phyloP scores from a whole-genome alignment of 2,888 invertebrate genomes.

The Eristalis tenax region DNA sequence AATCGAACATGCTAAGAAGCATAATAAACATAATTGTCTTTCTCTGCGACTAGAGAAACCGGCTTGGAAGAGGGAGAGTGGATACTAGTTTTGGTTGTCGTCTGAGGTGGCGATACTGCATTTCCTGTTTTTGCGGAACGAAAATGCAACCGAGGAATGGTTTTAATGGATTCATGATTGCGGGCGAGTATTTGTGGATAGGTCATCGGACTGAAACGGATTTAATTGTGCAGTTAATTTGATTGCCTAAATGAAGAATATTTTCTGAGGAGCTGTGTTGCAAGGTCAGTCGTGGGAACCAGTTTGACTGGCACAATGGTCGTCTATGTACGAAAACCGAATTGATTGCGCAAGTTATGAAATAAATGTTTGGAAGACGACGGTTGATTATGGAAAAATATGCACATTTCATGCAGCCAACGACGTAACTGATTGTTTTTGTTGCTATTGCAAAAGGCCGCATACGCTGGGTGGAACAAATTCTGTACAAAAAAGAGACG shows the following conservation, averaged over 20 bases:
- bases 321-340: not conserved
- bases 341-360: not conserved
- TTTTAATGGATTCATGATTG: too few species aligned
- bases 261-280: not conserved
- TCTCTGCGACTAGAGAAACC: not conserved
- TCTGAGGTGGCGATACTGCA: not conserved
- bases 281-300: not conserved
- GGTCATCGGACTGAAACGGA: not conserved
- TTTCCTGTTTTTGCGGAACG: not conserved
- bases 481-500: too few species aligned
- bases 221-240: not conserved
- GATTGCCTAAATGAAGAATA: not conserved
- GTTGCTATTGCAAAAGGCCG: too few species aligned
- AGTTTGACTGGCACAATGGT: not conserved
- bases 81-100: not conserved
- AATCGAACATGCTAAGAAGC: constrained; percentile 21
- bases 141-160: not conserved
- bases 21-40: not conserved
- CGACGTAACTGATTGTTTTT: not conserved
- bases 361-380: not conserved
- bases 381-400: not conserved
- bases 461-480: too few species aligned
- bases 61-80: not conserved
- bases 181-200: not conserved
- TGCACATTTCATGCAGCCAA: not conserved